Conservation (phyloP, 2,888 invertebrate genomes). For the Phytoseiulus persimilis region DNA sequence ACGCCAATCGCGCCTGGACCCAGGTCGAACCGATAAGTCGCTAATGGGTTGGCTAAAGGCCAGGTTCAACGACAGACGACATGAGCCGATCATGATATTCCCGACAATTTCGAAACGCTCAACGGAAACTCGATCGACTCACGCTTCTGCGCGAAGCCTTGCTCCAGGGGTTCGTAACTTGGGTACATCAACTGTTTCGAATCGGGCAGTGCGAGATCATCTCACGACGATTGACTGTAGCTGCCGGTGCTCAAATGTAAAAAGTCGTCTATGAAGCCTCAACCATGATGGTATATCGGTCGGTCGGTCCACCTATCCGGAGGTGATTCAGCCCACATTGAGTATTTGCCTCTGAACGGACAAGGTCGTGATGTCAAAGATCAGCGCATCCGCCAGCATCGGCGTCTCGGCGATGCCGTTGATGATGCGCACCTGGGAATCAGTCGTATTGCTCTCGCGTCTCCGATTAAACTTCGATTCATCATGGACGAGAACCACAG, state of each 20-base stretch:
- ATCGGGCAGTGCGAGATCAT: not conserved
- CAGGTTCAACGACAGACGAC: too few species aligned
- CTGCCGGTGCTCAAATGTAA: not conserved
- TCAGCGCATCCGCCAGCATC: not conserved
- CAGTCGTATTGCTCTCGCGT: not conserved
- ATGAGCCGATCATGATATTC: too few species aligned
- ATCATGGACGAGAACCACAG: not conserved
- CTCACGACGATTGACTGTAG: not conserved
- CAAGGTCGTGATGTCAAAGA: conserved; percentile 5
- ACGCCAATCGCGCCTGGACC: too few species aligned
- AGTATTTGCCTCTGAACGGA: conserved; percentile 5
- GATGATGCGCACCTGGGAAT: not conserved
- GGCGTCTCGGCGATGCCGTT: not conserved
- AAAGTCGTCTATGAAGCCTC: not conserved
- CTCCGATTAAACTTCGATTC: not conserved
- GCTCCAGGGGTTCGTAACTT: not conserved
- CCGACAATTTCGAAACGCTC: too few species aligned
- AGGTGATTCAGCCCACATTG: not conserved
- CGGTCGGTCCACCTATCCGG: not conserved
- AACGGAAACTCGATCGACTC: not conserved
- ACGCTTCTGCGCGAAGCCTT: not conserved
- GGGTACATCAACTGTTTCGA: not conserved
- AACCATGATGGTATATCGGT: not conserved
- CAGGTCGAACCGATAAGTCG: too few species aligned
- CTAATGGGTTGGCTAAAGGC: too few species aligned